Base-by-base conservation (phyloP, 1,140 invertebrate species). In the Cydia pomonella region DNA sequence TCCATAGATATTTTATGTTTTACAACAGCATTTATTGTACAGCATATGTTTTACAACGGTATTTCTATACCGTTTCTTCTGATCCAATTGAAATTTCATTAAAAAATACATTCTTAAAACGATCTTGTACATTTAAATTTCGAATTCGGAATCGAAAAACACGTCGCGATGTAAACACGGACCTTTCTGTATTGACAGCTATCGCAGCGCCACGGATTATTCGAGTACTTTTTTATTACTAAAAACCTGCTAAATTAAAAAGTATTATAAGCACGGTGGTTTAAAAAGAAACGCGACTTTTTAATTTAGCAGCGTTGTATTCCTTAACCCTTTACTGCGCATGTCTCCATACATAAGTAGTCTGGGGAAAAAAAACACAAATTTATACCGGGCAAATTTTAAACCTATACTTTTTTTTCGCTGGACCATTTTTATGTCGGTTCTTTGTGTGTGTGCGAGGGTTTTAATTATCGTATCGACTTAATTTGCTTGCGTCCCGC, bases 381-480 rank as follows among this genome's bases (percentile, higher is more conserved):
- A 92, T 91, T 92, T 93, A 93, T 93, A 91, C 92, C 92, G 91
- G 92, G 91, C 82, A 93, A 93, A 93, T 92, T 92, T 91, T 91
- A 91, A 90, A 92, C 86, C 88, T 93, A 93, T 92, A 93, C 91
- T 92, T 93, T 92, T 93, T 93, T 93, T 93, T 88, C 82, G 81
- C 80, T 86, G 85, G 82, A 80, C 85, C 88, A 90, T 90, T 92
- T 91, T 92, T 92, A 90, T 89, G 89, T 91, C 87, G 89, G 89
- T 87, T 84, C 91, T 91, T 87, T 91, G 84, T 87, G 80, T 92
- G 89, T 92, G 91, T 93, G 90, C 85, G 91, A 85, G 86, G 84
- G 84, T 87, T 93, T 93, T 93, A 93, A 93, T 93, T 93, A 93
- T 59, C 89, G 91, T 93, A 93, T 93, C 86, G 92, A 93, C 92